A percentile compares a stretch with the other conserved stretches of the same genome.
These are phyloP conservation scores for Plusia festucae DNA, from an alignment of 2,888 invertebrate species.

Conservation along the genomic window DNA sequence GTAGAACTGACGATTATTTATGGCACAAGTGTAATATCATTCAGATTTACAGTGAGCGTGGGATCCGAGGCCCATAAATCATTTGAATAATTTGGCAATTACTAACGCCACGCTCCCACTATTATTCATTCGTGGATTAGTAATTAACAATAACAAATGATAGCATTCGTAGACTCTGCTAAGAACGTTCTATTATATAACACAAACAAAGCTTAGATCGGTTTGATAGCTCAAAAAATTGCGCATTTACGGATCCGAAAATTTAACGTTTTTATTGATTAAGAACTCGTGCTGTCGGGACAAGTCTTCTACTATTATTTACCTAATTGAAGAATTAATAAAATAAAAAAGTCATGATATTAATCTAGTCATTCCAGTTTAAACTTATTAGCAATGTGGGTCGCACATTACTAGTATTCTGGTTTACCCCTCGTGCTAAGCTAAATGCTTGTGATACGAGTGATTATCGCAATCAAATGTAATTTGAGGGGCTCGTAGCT, in stretches of 20 bases:
- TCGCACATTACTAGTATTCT: too few species aligned
- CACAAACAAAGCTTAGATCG: background rate
- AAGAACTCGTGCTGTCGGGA: too few species aligned
- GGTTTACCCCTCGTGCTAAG: too few species aligned
- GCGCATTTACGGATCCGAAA: background rate
- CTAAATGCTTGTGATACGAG: too few species aligned
- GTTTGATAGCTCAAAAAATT: background rate
- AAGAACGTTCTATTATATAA: slow-evolving; percentile 25
- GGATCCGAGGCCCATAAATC: slow-evolving; percentile 73
- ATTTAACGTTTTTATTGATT: too few species aligned
- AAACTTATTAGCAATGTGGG: too few species aligned
- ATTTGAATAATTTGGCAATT: slow-evolving; percentile 84
- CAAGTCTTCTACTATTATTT: too few species aligned
- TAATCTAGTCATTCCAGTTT: too few species aligned
- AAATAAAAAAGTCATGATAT: too few species aligned
- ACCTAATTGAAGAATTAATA: too few species aligned
- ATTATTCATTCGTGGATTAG: slow-evolving; percentile 84
- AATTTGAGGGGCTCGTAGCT: too few species aligned
- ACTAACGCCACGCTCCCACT: slow-evolving; percentile 77
- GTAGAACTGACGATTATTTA: slow-evolving; percentile 66
- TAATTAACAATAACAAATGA: slow-evolving; percentile 86
- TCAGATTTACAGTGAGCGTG: slow-evolving; percentile 68
- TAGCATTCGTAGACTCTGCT: slow-evolving; percentile 67
- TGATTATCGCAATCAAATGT: too few species aligned
- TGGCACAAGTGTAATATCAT: slow-evolving; percentile 70